Percentiles rank a stretch among this genome's conserved stretches.
phyloP scores from a whole-genome alignment of 2,113 vertebrate genomes.

The Irena cyanogastra region DNA sequence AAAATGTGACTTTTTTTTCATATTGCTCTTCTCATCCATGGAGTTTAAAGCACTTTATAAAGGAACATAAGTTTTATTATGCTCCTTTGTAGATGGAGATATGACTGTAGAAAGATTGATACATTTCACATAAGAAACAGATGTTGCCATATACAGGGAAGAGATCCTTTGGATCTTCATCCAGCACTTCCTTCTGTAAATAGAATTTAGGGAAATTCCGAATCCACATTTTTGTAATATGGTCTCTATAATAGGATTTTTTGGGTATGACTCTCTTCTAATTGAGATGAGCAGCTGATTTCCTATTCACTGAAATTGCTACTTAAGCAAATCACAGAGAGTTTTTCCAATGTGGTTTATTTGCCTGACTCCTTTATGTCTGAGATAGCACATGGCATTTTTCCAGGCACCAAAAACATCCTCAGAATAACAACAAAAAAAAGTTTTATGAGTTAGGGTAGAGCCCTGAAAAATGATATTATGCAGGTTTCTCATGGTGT shows the following conservation, averaged over 20 bases:
- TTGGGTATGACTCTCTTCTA: neutral
- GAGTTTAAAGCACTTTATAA: neutral
- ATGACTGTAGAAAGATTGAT: neutral
- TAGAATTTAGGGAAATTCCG: slow-evolving; percentile 20
- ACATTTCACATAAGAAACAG: neutral
- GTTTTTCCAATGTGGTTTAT: neutral
- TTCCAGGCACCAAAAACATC: neutral
- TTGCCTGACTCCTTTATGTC: neutral
- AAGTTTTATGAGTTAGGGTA: neutral
- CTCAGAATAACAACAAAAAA: neutral
- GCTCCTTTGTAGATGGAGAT: neutral
- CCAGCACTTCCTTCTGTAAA: neutral
- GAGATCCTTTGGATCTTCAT: neutral
- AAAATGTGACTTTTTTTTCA: neutral
- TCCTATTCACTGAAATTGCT: slow-evolving; percentile 20
- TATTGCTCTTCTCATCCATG: neutral
- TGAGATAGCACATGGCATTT: neutral
- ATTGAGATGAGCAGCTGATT: slow-evolving; percentile 1
- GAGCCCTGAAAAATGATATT: neutral
- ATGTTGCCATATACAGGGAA: neutral
- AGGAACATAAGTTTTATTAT: neutral
- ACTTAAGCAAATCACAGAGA: slow-evolving; percentile 7
- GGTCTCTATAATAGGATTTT: neutral
- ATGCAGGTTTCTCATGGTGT: neutral
- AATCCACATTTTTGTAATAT: neutral